A percentile compares a stretch with the other conserved stretches of the same genome.
Evolutionary conservation across 2,797 vertebrate genomes (phyloP).

Genomic region (Euthynnus affinis): DNA sequence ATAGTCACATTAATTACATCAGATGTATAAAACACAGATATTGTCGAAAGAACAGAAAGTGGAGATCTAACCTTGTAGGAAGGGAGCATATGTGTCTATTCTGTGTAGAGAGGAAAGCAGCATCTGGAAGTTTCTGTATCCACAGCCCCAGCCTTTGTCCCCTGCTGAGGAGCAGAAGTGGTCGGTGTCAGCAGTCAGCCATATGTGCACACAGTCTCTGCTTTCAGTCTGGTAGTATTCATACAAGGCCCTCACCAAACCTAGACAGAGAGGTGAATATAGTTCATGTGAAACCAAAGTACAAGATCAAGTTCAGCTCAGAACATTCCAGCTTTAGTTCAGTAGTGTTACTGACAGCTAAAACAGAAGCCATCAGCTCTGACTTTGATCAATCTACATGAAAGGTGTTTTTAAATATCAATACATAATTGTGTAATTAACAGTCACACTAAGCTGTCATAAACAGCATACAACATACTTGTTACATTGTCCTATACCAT

Average conservation of each 20-base stretch:
- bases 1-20: not conserved
- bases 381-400: too few species aligned
- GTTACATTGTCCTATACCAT: too few species aligned
- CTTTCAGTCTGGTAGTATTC: constrained; percentile 87
- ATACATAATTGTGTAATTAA: too few species aligned
- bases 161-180: constrained; percentile 92
- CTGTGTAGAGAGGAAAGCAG: constrained; percentile 90
- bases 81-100: constrained; percentile 83
- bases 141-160: constrained; percentile 96
- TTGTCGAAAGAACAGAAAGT: not conserved
- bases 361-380: too few species aligned
- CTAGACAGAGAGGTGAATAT: constrained; percentile 71
- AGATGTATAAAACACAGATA: not conserved
- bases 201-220: constrained; percentile 87
- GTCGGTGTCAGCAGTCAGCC: constrained; percentile 91
- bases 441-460: too few species aligned
- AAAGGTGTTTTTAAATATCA: too few species aligned
- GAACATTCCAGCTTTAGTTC: not conserved
- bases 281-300: constrained; percentile 8
- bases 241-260: constrained; percentile 86
- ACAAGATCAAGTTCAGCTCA: not conserved
- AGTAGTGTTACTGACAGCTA: not conserved
- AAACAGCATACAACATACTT: too few species aligned
- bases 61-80: constrained; percentile 84
- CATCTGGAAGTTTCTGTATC: constrained; percentile 98